Evolutionary conservation across 2,113 vertebrate genomes (phyloP).

Genomic region (Takifugu bimaculatus): DNA sequence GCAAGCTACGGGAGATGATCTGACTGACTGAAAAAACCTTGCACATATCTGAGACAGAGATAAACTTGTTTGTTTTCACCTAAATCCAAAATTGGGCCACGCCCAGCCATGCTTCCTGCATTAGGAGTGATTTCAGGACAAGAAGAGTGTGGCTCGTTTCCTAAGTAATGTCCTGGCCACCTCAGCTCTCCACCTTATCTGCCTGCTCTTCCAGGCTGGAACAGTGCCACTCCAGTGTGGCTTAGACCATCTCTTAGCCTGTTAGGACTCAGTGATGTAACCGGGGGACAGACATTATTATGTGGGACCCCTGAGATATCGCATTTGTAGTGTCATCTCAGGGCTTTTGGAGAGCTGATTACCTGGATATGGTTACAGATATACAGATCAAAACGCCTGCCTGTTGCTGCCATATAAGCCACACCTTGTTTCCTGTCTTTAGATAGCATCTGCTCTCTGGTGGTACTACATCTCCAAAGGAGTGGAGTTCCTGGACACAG

Average conservation of each 20-base stretch:
- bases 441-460: slow-evolving; percentile 98
- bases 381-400: no score
- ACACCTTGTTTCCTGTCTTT: slow-evolving; percentile 33
- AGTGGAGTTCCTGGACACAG: slow-evolving; percentile 95
- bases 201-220: slow-evolving; percentile 23
- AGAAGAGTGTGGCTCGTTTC: slow-evolving; percentile 19
- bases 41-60: no score
- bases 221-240: slow-evolving; percentile 8
- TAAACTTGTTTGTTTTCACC: no score
- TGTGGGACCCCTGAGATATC: not conserved
- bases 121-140: slow-evolving; percentile 26
- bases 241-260: slow-evolving; percentile 17
- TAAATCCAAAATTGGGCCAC: no score
- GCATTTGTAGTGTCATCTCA: not conserved
- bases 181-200: slow-evolving; percentile 35
- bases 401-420: not conserved
- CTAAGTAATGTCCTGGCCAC: slow-evolving; percentile 16
- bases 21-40: no score
- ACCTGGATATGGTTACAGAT: no score
- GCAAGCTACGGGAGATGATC: no score
- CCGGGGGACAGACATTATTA: not conserved
- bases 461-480: slow-evolving; percentile 99
- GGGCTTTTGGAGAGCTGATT: no score
- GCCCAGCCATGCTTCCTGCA: not conserved
- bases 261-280: not conserved